These are phyloP conservation scores for Axinella damicornis DNA, from an alignment of 37 sponge, comb jelly and placozoan species.

Conservation along the genomic window DNA sequence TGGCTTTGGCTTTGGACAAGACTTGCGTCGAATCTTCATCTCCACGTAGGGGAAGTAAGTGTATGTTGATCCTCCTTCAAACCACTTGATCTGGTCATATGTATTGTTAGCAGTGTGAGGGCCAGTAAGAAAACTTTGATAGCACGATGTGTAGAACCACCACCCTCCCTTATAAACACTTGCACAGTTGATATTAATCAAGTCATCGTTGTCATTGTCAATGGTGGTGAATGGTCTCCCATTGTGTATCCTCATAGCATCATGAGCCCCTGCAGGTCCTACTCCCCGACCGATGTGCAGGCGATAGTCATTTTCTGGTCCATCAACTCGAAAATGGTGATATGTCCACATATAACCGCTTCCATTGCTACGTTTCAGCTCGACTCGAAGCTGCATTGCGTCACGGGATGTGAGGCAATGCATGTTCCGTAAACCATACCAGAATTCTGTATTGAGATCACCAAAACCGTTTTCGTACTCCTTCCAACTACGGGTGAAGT, in stretches of 20 bases:
- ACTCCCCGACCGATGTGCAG: constrained; percentile 1
- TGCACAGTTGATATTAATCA: constrained; percentile 17
- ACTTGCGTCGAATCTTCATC: no score
- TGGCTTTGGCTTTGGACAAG: no score
- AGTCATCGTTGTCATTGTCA: constrained; percentile 17
- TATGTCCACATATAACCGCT: not conserved
- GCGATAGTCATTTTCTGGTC: constrained; percentile 14
- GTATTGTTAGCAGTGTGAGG: no score
- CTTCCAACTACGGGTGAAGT: constrained; percentile 21
- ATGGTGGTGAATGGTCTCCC: constrained; percentile 17
- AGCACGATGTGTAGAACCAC: no score
- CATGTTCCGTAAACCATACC: constrained; percentile 33
- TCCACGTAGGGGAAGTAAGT: no score
- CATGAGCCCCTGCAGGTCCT: constrained; percentile 12
- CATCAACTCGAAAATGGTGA: constrained; percentile 20
- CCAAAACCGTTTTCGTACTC: constrained; percentile 56
- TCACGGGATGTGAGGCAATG: constrained; percentile 33
- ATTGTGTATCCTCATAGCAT: constrained; percentile 36
- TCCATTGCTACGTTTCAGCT: not conserved
- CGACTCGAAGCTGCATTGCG: not conserved
- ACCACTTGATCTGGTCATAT: no score
- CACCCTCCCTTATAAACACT: no score
- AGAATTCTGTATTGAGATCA: constrained; percentile 23
- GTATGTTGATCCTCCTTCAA: no score
- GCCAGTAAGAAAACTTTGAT: no score